Percentiles rank a stretch among this genome's conserved stretches.
These are phyloP conservation scores for Laticauda laticaudata DNA, from an alignment of 2,113 vertebrate genomes.

Conservation along the genomic window DNA sequence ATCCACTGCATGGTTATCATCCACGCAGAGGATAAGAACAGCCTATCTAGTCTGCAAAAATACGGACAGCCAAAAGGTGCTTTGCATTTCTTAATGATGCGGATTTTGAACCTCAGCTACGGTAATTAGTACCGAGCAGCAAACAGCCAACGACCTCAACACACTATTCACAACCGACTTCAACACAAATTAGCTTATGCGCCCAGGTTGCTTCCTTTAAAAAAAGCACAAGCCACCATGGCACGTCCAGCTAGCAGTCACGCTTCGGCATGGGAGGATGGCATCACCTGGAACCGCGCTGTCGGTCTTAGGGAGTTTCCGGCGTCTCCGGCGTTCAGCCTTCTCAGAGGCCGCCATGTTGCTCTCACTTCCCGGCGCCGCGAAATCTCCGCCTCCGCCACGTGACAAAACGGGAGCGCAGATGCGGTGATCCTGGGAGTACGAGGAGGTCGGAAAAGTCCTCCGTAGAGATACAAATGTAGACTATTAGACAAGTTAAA, in stretches of 20 bases:
- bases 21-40: not conserved
- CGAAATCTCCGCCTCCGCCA: not conserved
- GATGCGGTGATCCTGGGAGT: not conserved
- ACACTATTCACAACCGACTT: not conserved
- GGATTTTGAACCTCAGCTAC: not conserved
- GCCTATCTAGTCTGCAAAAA: not conserved
- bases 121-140: not conserved
- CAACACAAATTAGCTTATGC: not conserved
- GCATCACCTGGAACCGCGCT: conserved; percentile 17
- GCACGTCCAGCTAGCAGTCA: not conserved
- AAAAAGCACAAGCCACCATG: not conserved
- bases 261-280: not conserved
- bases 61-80: not conserved
- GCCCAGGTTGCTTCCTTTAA: not conserved
- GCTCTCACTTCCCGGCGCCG: not conserved
- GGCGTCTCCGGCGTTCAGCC: accelerated
- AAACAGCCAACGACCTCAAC: not conserved
- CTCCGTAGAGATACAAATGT: not conserved
- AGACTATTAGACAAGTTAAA: not conserved
- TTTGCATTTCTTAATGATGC: not conserved
- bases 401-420: not conserved
- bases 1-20: not conserved
- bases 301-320: not conserved
- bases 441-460: not conserved
- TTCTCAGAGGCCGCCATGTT: conserved; percentile 36